phyloP scores from a whole-genome alignment of 2,113 vertebrate genomes.

The Microtus ochrogaster region DNA sequence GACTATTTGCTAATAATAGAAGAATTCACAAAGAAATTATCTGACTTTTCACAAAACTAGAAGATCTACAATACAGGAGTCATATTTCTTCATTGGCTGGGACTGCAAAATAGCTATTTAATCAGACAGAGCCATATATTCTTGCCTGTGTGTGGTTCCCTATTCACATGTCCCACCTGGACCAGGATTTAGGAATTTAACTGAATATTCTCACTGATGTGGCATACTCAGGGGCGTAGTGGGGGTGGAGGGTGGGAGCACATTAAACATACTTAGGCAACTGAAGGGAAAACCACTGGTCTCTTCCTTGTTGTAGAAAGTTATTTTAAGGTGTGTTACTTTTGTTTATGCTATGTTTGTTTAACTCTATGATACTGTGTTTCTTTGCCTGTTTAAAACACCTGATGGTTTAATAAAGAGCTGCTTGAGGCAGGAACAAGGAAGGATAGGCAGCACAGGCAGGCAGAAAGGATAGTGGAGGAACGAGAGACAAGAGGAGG shows the following conservation, averaged over 20 bases:
- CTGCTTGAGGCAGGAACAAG: too few species aligned
- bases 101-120: neutral
- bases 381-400: too few species aligned
- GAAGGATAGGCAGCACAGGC: too few species aligned
- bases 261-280: neutral
- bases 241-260: neutral
- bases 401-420: too few species aligned
- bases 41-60: slow-evolving; percentile 51
- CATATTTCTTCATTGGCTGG: neutral
- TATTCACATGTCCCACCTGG: neutral
- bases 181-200: slow-evolving; percentile 13
- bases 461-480: too few species aligned
- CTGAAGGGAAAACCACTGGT: neutral
- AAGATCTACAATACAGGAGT: neutral
- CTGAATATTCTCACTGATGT: slow-evolving; percentile 8
- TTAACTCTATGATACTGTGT: too few species aligned
- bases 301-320: neutral
- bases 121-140: neutral
- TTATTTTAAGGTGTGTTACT: too few species aligned
- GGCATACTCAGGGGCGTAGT: neutral
- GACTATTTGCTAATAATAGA: slow-evolving; percentile 31
- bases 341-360: too few species aligned
- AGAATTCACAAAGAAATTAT: slow-evolving; percentile 48
- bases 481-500: too few species aligned
- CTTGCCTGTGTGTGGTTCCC: neutral